phyloP scores from a whole-genome alignment of 1,140 invertebrate species.

The Ephestia elutella region DNA sequence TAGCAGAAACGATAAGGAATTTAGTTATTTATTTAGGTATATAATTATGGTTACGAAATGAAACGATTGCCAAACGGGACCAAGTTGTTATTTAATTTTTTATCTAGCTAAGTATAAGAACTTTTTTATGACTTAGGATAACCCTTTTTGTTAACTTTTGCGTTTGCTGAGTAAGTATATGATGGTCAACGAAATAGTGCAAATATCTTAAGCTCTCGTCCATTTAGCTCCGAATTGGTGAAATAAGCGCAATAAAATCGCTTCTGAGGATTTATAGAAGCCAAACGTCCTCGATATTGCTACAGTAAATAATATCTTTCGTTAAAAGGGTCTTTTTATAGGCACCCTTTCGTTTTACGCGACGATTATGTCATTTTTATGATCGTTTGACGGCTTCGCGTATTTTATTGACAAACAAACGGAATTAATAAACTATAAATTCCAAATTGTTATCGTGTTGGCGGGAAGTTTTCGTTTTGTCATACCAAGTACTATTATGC shows the following conservation, averaged over 20 bases:
- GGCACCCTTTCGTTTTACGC: conserved; percentile 52
- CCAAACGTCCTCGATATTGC: conserved; percentile 42
- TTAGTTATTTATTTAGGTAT: too few species aligned
- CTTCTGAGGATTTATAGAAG: conserved; percentile 26
- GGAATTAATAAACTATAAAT: conserved; percentile 19
- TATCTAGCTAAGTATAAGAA: too few species aligned
- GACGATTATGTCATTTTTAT: conserved; percentile 56
- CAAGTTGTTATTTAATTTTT: too few species aligned
- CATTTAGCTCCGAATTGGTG: conserved; percentile 10
- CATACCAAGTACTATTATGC: too few species aligned
- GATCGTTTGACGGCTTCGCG: conserved; percentile 31
- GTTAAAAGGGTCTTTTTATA: conserved; percentile 50
- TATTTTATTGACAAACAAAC: conserved; percentile 40
- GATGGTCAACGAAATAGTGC: neutral
- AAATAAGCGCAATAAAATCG: conserved; percentile 29
- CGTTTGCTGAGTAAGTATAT: neutral
- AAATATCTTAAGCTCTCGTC: neutral
- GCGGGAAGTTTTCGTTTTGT: too few species aligned
- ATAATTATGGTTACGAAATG: too few species aligned
- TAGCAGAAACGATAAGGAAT: too few species aligned
- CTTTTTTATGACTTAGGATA: too few species aligned
- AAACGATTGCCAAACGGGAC: too few species aligned
- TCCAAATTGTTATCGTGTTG: conserved; percentile 15
- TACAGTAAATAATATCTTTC: conserved; percentile 55
- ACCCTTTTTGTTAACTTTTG: too few species aligned